Evolutionary conservation across 2,113 vertebrate genomes (phyloP), one percentile per base, ranked within the genome.

Genomic region (Xerus inauris): DNA sequence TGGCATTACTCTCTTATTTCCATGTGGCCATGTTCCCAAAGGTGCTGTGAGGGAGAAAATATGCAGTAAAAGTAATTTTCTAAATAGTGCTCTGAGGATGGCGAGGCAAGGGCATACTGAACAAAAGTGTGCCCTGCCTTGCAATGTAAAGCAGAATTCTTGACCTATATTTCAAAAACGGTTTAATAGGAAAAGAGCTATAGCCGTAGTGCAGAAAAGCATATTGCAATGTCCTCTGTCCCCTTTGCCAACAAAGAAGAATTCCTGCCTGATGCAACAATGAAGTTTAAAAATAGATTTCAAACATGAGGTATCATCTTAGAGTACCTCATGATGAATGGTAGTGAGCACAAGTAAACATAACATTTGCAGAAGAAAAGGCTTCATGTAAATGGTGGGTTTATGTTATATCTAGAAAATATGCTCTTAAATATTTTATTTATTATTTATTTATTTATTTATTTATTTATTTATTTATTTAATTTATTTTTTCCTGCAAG

Each of bases 21-120:
- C 69, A 72, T 40, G 51, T 20, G 19, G 9, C 67, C 6, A 17
- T 77, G 82, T 93, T 94, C 97, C 73, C 94, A 45, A 69, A 73
- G 75, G 89, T 93, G 86, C 83, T 38, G 1, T 93, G 73, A 86
- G 38, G 86, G 75, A 79, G 57, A 47, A 98, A 94, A 71, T 96
- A 80, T 24, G 69, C 73, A 94, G 91, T 73, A 82, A 80, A 95
- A 89, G 57, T 97, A 75, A 95, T 97, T 97, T 97, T 80, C 96
- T 96, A 91, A 97, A 95, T 93, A 97, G 65, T 93, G 59, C 71
- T 87, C 91, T 54, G 3, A 96, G 91, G 93, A 95, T 87, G 28
- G 12, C 47, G 67, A 82, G 54, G 17, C 86, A 96, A 97, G 64
- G 76, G 40, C 79, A 91, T 65, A 67, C 62, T 91, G 91, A 93